Percentiles rank a stretch among this genome's conserved stretches.
Conservation (phyloP, 2,113 vertebrate genomes). For the Ivindomyrus marchei region DNA sequence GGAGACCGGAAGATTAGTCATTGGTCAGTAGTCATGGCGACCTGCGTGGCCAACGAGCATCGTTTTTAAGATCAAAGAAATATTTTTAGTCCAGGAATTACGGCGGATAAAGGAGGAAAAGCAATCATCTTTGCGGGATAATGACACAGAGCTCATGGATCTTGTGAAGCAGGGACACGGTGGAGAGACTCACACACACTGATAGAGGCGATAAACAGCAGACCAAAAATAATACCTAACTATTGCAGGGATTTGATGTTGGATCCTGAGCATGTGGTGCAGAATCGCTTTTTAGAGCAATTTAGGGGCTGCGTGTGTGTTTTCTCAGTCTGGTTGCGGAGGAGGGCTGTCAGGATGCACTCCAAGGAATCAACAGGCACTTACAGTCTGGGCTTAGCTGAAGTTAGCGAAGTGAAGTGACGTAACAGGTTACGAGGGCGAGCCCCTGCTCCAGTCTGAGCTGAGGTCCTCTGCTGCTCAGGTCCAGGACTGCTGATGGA, state of each 20-base stretch:
- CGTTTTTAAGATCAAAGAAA: background rate
- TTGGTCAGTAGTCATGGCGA: background rate
- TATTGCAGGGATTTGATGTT: background rate
- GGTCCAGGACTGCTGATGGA: background rate
- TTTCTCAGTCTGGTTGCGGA: background rate
- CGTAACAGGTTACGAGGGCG: background rate
- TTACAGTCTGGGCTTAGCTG: background rate
- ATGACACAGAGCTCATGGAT: background rate
- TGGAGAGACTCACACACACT: background rate
- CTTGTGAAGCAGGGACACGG: background rate
- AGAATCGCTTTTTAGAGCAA: background rate
- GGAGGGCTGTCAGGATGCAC: background rate
- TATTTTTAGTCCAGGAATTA: background rate
- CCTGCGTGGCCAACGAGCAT: background rate
- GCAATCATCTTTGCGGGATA: background rate
- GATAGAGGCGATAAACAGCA: background rate
- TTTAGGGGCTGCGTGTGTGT: background rate
- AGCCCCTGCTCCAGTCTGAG: background rate
- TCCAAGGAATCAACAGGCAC: background rate
- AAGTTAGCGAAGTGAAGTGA: background rate
- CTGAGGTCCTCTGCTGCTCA: background rate
- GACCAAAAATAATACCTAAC: background rate
- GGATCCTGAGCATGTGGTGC: background rate
- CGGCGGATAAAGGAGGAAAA: background rate
- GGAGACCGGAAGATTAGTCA: background rate